A percentile compares a stretch with the other conserved stretches of the same genome.
These are phyloP conservation scores for Coelinius sp. DNA, from an alignment of 2,888 invertebrate genomes.

Conservation along the genomic window DNA sequence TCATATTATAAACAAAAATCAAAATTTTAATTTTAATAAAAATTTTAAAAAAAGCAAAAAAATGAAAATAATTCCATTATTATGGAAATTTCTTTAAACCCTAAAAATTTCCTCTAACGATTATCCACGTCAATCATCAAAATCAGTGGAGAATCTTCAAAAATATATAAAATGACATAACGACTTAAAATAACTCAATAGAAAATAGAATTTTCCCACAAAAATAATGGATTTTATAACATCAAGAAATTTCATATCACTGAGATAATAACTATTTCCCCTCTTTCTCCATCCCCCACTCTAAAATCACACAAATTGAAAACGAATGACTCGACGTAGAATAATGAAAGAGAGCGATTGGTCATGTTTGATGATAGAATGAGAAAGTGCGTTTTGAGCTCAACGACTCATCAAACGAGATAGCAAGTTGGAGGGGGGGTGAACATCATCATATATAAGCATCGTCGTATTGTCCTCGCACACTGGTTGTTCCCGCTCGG, in stretches of 20 bases:
- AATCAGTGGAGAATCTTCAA: too few relatives aligned
- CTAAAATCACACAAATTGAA: background rate
- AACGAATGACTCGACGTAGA: background rate
- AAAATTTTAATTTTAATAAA: too few relatives aligned
- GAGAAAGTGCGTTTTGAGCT: constrained; percentile 34
- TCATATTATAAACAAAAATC: too few relatives aligned
- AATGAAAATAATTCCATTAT: too few relatives aligned
- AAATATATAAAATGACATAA: too few relatives aligned
- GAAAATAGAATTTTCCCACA: too few relatives aligned
- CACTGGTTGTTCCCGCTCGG: constrained; percentile 68
- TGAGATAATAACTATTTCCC: background rate
- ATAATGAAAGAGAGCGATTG: background rate
- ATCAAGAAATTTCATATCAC: background rate
- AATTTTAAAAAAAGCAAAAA: too few relatives aligned
- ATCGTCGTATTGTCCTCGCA: constrained; percentile 55
- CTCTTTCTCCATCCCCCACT: background rate
- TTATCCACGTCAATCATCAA: too few relatives aligned
- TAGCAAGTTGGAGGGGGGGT: constrained; percentile 30
- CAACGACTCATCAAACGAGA: constrained; percentile 42
- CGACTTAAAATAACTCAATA: too few relatives aligned
- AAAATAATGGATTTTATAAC: too few relatives aligned
- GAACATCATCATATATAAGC: constrained; percentile 63
- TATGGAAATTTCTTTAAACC: too few relatives aligned
- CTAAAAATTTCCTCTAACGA: too few relatives aligned
- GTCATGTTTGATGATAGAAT: constrained; percentile 21